A percentile compares a stretch with the other conserved stretches of the same genome.
These are phyloP conservation scores for Manis pentadactyla DNA, from an alignment of 2,797 vertebrate genomes.

Conservation along the genomic window DNA sequence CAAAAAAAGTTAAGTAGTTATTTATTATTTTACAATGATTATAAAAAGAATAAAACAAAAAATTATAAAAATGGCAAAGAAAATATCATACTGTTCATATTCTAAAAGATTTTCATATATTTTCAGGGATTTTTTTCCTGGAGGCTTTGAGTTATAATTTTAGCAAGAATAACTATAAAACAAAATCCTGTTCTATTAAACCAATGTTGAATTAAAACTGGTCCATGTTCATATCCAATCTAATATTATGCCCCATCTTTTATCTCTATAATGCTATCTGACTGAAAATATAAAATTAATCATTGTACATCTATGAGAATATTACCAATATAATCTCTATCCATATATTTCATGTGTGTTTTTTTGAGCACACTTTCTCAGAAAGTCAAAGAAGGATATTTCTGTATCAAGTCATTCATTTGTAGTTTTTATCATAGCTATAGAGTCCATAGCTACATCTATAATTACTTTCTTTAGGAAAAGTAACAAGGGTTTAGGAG, in stretches of 20 bases:
- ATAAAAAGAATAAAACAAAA: background rate
- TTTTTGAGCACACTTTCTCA: background rate
- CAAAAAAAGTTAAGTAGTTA: background rate
- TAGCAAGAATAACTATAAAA: background rate
- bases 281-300: background rate
- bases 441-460: background rate
- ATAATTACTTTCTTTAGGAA: background rate
- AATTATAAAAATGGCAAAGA: background rate
- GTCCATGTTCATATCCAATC: background rate
- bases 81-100: background rate
- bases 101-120: background rate
- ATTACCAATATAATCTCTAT: background rate
- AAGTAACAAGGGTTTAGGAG: background rate
- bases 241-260: background rate
- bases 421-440: background rate
- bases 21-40: background rate
- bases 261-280: background rate
- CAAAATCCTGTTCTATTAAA: background rate
- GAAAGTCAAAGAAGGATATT: background rate
- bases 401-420: background rate
- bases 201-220: background rate
- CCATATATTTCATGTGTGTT: background rate
- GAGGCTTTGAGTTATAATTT: background rate
- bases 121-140: background rate
- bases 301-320: background rate